Evolutionary conservation across 1,140 invertebrate species (phyloP).

Genomic region (Chrysopa pallens): DNA sequence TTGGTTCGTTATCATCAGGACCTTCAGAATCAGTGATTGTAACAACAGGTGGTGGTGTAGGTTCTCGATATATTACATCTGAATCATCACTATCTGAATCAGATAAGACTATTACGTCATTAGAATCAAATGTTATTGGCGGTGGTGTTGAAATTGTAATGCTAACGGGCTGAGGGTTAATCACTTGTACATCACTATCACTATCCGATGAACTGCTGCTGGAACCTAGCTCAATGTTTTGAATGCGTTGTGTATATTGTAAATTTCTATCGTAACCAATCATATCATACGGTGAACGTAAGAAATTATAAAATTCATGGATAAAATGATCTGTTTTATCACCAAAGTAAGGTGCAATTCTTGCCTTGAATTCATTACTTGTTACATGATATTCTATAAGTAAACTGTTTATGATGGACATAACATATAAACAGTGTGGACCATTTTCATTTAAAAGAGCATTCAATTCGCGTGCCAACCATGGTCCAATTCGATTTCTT

Average conservation of each 20-base stretch:
- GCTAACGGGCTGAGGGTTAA: no score
- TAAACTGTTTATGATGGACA: conserved; percentile 48
- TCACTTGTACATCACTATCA: conserved; percentile 6
- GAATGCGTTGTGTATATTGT: conserved; percentile 15
- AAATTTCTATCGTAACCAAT: conserved; percentile 45
- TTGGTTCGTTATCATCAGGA: conserved; percentile 13
- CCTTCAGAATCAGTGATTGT: conserved; percentile 9
- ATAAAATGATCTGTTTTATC: conserved; percentile 61
- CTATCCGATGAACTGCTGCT: conserved; percentile 6
- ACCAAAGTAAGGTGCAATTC: conserved; percentile 35
- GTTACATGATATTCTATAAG: conserved; percentile 50
- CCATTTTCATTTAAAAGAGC: conserved; percentile 41
- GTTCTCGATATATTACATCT: conserved; percentile 14
- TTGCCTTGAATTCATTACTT: conserved; percentile 48
- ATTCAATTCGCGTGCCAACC: conserved; percentile 73
- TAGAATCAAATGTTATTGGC: not conserved
- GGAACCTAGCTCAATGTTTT: conserved; percentile 3
- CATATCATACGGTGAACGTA: conserved; percentile 69
- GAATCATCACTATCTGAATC: conserved; percentile 12
- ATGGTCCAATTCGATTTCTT: conserved; percentile 64
- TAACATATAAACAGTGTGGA: conserved; percentile 41
- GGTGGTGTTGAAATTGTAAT: no score
- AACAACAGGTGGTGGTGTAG: conserved; percentile 11
- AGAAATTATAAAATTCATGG: conserved; percentile 77
- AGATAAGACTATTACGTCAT: conserved; percentile 11